Evolutionary conservation across 2,888 invertebrate genomes (phyloP), one percentile per base, ranked within the genome.

Genomic region (Drosophila sordidula): DNA sequence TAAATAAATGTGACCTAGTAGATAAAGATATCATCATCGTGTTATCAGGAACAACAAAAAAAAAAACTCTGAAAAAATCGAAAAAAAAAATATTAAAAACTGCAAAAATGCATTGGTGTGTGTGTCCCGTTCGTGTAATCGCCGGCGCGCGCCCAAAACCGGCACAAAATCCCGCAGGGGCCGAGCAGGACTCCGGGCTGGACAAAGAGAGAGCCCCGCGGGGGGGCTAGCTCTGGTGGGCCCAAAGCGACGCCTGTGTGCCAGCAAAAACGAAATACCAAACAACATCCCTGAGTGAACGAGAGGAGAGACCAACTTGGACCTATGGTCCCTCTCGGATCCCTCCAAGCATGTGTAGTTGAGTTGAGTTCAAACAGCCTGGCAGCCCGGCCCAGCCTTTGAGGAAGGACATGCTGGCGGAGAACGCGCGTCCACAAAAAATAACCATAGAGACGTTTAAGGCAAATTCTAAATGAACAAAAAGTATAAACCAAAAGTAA

Each of bases 51-150:
- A 80, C 70, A 58, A 58, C 46, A 70, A 61, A 63, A 61, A 61
- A 63, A 61, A 74, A 72, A 77, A 82, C 68, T 76, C 80, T 74
- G 49, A 72, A 66, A 84, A 85, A 88, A 66, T 52, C 58, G 18
- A 50, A 76, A 76, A 18, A 18, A 79, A 83, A 84, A 77, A 85
- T 85, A 79, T 76, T 73, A 87, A 87, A 85, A 62, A 67, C 58
- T 67, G 47, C 80, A 70, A 80, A 18, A 76, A 68, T 89, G 87
- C 89, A 89, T 89, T 88, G 85, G 86, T 90, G 90, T 86, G 82
- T 89, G 85, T 85, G 89, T 90, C 89, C 90, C 90, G 89, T 90
- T 90, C 89, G 87, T 85, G 89, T 67, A 89, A 89, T 89, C 87
- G 86, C 90, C 79, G 83, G 72, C 83, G 72, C 78, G 77, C 67